Base-by-base conservation (phyloP, 2,888 invertebrate species). In the Polyommatus icarus region DNA sequence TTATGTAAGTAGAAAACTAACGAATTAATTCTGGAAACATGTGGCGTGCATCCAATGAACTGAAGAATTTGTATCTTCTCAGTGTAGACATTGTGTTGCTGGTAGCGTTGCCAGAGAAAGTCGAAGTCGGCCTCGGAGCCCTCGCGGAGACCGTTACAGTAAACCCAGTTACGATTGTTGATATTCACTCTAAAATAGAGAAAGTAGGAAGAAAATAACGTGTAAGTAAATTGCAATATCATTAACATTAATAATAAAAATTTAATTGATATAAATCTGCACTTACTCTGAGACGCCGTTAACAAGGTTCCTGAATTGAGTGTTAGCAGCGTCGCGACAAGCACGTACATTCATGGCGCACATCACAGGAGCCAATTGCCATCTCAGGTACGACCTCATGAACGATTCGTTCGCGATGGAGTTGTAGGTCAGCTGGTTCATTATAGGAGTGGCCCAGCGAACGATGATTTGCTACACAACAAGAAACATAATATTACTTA, bases 121-220 rank as follows among this genome's bases (percentile, higher is more conserved):
- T 95, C 84, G 95, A 97, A 98, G 80, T 97, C 96, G 0, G 86
- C 85, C n/a, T 85, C 83, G 0, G 89, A 90, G 0, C 97, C 97
- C 50, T 95, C 87, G 18, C 95, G 95, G 10, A 98, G 91, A 1
- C 95, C 97, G 29, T 95, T 95, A 85, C 98, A 98, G 89, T 97
- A 98, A 0, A 98, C 96, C 76, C 95, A 95, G 40, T 94, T 89
- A 77, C 97, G 96, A 76, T 96, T 93, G 80, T 94, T 91, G 0
- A 85, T 87, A 78, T 88, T 85, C 0, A 94, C 92, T 20, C 94
- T 94, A 36, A 36, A 57, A 40, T 10, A 71, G 24, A 24, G 12
- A 15, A 18, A 46, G 46, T 10, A 46, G 10, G 10, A 46, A 32
- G 46, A 59, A 76, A 7, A 10, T 29, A 67, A 67, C 6, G 6